Base-by-base conservation (phyloP, 2,797 vertebrate genomes). In the Pitangus sulphuratus region DNA sequence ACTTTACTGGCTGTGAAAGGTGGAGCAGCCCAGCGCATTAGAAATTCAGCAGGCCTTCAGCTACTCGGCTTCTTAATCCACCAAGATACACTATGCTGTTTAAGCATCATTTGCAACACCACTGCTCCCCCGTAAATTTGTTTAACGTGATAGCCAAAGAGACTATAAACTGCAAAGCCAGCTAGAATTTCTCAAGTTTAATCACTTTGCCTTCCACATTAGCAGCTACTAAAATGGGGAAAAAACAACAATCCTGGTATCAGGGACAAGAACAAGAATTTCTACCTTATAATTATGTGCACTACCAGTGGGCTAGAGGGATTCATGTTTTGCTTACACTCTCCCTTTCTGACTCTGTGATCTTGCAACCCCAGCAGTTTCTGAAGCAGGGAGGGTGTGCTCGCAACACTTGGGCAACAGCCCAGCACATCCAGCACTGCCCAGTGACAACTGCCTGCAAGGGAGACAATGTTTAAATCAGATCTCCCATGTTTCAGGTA, bases 151-250 rank as follows among this genome's bases (percentile, higher is more conserved):
- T 7, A 71, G 42, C 42, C 61, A 78, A 76, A 62, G 40, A 57
- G 48, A 64, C 35, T 14, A 24, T 13, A 57, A 83, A 85, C 53
- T 80, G 57, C 87, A 80, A 91, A 24, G 76, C 93, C 84, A 89
- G 85, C 69, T 58, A 61, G 28, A 86, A 83, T 61, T 58, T 71
- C 65, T 71, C 31, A 50, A 5, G 8, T 68, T 89, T 71, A 53
- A 87, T 65, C 37, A 56, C 39, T 83, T 6, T 37, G 68, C 35
- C 45, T 90, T 83, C 45, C 11, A 19, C 13, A n/a, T 48, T 30
- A 90, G 50, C 65, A 93, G 71, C 33, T 64, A 85, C 33, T 62
- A 56, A 87, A 91, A 81, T 4, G 26, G 8, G 7, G 14, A 4
- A 2, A 25, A 15, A 48, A 22, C 25, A 80, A 44, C 19, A 60